Percentiles rank a stretch among this genome's conserved stretches.
phyloP scores from a whole-genome alignment of 2,113 vertebrate species.

The Istiophorus platypterus region DNA sequence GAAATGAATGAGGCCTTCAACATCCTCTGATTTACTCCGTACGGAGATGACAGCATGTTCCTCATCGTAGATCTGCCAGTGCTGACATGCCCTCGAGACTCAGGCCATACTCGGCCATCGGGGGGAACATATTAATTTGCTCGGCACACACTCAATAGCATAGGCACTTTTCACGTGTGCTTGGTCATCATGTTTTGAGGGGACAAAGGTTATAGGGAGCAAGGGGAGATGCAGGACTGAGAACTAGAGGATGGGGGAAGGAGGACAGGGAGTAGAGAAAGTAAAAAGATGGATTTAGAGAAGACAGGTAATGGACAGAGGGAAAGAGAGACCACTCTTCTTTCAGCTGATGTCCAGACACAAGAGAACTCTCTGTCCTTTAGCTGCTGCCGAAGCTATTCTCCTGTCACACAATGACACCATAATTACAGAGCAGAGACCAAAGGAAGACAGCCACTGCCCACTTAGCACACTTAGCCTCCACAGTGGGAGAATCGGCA shows the following conservation, averaged over 20 bases:
- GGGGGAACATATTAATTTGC: slow-evolving; percentile 56
- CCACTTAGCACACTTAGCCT: slow-evolving; percentile 68
- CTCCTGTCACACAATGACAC: slow-evolving; percentile 74
- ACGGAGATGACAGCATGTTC: slow-evolving; percentile 19
- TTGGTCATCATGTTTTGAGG: slow-evolving; percentile 56
- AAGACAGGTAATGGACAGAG: slow-evolving; percentile 2
- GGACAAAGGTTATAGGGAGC: slow-evolving; percentile 33
- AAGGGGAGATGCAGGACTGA: slow-evolving; percentile 9
- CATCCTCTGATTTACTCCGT: slow-evolving; percentile 25
- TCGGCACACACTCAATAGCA: slow-evolving; percentile 58
- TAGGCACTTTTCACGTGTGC: slow-evolving; percentile 50
- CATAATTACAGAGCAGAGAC: slow-evolving; percentile 72
- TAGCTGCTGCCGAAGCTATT: slow-evolving; percentile 50
- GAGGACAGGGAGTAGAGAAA: background rate
- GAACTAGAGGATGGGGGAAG: background rate
- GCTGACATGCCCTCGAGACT: slow-evolving; percentile 25
- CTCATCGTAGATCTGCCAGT: background rate
- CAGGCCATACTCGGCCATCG: slow-evolving; percentile 21
- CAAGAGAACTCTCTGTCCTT: slow-evolving; percentile 59
- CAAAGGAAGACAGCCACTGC: slow-evolving; percentile 61
- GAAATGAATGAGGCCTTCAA: slow-evolving; percentile 16
- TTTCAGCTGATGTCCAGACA: slow-evolving; percentile 36
- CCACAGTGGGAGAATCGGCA: slow-evolving; percentile 54
- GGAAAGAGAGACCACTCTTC: slow-evolving; percentile 6
- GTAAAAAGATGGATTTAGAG: background rate